Conservation (phyloP, 1,140 invertebrate species). For the Araneus ventricosus region DNA sequence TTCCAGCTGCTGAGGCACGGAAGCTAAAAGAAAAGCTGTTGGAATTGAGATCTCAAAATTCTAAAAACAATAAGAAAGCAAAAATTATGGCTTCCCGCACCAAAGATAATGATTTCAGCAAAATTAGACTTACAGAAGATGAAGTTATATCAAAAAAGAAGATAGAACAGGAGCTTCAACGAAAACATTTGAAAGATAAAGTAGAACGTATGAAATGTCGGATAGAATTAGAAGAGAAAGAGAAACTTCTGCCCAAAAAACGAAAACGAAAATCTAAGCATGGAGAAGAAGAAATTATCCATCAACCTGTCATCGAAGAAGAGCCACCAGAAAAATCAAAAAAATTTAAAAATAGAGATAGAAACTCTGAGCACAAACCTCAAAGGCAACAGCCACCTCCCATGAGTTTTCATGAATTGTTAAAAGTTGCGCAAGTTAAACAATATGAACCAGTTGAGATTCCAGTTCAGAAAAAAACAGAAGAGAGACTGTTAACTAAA, state of each 20-base stretch:
- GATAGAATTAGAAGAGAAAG: slow-evolving; percentile 84
- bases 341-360: slow-evolving; percentile 39
- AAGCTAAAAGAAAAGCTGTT: slow-evolving; percentile 82
- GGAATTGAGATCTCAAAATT: slow-evolving; percentile 86
- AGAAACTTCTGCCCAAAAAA: slow-evolving; percentile 85
- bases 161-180: slow-evolving; percentile 74
- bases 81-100: slow-evolving; percentile 87
- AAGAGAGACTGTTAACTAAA: slow-evolving; percentile 86
- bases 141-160: slow-evolving; percentile 78
- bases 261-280: slow-evolving; percentile 83
- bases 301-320: slow-evolving; percentile 35
- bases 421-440: slow-evolving; percentile 87
- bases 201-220: slow-evolving; percentile 83
- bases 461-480: slow-evolving; percentile 83
- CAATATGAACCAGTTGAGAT: slow-evolving; percentile 87
- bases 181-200: slow-evolving; percentile 76
- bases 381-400: slow-evolving; percentile 72
- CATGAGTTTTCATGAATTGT: slow-evolving; percentile 77
- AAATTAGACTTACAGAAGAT: slow-evolving; percentile 87
- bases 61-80: slow-evolving; percentile 83
- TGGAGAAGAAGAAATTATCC: not conserved
- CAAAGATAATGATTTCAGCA: slow-evolving; percentile 89
- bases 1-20: slow-evolving; percentile 78
- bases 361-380: not conserved
- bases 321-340: not conserved